Conservation (phyloP, 2,113 vertebrate genomes). For the Silurus glanis region DNA sequence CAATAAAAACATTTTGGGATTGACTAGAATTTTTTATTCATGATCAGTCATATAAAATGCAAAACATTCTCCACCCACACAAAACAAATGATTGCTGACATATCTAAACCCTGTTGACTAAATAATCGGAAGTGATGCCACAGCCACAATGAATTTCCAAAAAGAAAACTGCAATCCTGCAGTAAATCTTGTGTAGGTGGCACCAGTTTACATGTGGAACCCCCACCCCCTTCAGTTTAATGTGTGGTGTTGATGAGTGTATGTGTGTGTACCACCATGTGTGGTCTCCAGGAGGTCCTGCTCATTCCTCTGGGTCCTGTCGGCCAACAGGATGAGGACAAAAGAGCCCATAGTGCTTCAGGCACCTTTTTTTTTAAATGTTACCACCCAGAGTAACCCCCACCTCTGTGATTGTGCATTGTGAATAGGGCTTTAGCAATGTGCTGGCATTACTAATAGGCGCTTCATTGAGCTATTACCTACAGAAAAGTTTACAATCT, state of each 20-base stretch:
- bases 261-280: slow-evolving; percentile 18
- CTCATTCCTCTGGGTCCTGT: slow-evolving; percentile 65
- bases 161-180: not conserved
- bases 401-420: not conserved
- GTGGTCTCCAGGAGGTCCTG: slow-evolving; percentile 67
- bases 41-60: not conserved
- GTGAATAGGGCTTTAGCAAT: slow-evolving; percentile 21
- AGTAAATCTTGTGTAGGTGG: slow-evolving; percentile 7
- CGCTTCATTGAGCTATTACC: not conserved
- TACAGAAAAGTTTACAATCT: not conserved
- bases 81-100: not conserved
- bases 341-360: slow-evolving; percentile 56
- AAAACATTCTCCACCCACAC: too few relatives aligned
- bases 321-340: slow-evolving; percentile 67
- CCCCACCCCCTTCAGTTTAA: not conserved
- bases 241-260: not conserved
- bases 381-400: slow-evolving; percentile 34
- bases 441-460: not conserved
- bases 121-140: not conserved
- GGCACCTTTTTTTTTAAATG: slow-evolving; percentile 38
- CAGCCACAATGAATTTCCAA: not conserved
- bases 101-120: not conserved
- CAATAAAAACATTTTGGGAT: not conserved
- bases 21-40: not conserved
- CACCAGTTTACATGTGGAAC: slow-evolving; percentile 35